A percentile compares a stretch with the other conserved stretches of the same genome.
These are phyloP conservation scores for Antidorcas marsupialis DNA, from an alignment of 2,113 vertebrate species.

Conservation along the genomic window DNA sequence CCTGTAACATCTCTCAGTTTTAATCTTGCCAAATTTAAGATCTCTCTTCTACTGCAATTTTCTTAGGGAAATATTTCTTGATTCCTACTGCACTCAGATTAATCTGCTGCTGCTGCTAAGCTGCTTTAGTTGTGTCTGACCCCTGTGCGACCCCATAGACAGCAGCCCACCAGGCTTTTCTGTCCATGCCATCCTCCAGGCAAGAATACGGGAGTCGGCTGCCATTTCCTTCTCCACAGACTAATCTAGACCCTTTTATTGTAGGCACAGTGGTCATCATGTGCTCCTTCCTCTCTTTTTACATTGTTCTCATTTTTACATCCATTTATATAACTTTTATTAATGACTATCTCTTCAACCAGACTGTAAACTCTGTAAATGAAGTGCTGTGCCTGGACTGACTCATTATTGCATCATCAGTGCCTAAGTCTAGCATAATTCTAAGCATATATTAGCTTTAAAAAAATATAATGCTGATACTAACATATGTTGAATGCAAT, in stretches of 20 bases:
- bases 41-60: background rate
- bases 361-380: background rate
- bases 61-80: background rate
- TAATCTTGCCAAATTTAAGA: background rate
- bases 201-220: background rate
- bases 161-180: background rate
- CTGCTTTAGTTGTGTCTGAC: fast-evolving
- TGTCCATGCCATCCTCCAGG: background rate
- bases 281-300: background rate
- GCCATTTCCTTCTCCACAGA: background rate
- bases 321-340: background rate
- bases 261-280: fast-evolving
- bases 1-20: background rate
- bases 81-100: background rate
- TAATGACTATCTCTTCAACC: background rate
- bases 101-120: background rate
- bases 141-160: background rate
- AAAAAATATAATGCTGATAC: background rate
- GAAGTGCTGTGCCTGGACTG: background rate
- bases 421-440: background rate
- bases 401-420: background rate
- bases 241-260: background rate
- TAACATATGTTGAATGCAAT: background rate
- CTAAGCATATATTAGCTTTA: background rate
- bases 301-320: background rate